Conservation (phyloP, 2,797 vertebrate genomes). For the Kryptopterus vitreolus region DNA sequence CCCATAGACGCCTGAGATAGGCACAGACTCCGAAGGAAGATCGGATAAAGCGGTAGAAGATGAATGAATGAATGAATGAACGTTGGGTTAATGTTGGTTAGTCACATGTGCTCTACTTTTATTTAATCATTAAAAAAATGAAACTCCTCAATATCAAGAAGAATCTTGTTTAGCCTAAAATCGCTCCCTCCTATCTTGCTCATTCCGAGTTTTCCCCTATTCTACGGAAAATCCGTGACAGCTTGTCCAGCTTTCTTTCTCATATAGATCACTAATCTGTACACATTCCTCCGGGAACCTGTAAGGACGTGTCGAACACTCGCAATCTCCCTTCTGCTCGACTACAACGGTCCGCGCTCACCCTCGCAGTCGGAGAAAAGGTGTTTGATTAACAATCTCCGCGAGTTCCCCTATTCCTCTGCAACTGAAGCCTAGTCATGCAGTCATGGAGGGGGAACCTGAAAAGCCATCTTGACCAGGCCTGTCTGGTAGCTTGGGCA, state of each 20-base stretch:
- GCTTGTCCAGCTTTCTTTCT: not conserved
- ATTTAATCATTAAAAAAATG: too few relatives aligned
- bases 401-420: not conserved
- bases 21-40: too few relatives aligned
- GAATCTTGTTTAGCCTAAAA: not conserved
- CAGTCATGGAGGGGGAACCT: conserved; percentile 15
- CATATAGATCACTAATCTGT: conserved; percentile 4
- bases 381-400: conserved; percentile 10
- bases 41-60: too few relatives aligned
- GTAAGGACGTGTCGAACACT: not conserved
- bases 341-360: not conserved
- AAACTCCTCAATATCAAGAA: not conserved
- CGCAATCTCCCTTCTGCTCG: not conserved
- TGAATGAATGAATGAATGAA: too few relatives aligned
- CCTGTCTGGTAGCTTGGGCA: conserved; percentile 38
- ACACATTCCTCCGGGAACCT: conserved; percentile 2
- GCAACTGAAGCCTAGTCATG: conserved; percentile 14
- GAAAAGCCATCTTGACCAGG: conserved; percentile 26
- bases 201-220: not conserved
- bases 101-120: too few relatives aligned
- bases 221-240: not conserved
- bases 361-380: not conserved
- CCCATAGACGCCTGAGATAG: too few relatives aligned
- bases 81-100: too few relatives aligned
- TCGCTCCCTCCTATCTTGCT: not conserved